A percentile compares a stretch with the other conserved stretches of the same genome.
Conservation (phyloP, 2,888 invertebrate species). For the Harmothoe impar region DNA sequence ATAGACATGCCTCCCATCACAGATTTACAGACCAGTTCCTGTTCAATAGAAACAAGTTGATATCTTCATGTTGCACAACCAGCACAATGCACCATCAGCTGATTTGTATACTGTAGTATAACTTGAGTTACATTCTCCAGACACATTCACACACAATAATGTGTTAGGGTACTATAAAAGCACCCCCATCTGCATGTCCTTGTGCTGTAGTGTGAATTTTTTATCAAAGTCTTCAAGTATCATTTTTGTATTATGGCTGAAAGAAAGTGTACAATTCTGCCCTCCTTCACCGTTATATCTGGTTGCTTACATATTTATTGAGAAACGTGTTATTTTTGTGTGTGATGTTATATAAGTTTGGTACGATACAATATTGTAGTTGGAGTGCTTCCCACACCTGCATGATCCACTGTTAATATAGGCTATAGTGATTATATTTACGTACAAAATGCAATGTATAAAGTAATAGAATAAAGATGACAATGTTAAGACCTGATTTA, state of each 20-base stretch:
- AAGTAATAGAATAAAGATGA: slow-evolving; percentile 55
- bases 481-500: slow-evolving; percentile 42
- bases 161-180: not conserved
- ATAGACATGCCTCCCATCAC: not conserved
- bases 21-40: too few species aligned
- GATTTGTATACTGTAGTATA: not conserved
- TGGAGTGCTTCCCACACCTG: not conserved
- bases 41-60: not conserved
- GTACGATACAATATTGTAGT: slow-evolving; percentile 10
- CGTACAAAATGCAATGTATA: slow-evolving; percentile 41
- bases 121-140: not conserved
- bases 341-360: slow-evolving; percentile 54
- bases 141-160: not conserved
- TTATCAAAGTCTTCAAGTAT: not conserved
- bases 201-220: not conserved
- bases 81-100: slow-evolving; percentile 20
- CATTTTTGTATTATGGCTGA: slow-evolving; percentile 7
- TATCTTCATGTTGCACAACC: not conserved
- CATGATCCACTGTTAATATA: slow-evolving; percentile 47
- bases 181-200: not conserved
- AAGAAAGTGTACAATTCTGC: slow-evolving; percentile 33
- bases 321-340: slow-evolving; percentile 53
- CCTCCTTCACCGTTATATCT: slow-evolving; percentile 20
- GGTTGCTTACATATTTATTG: slow-evolving; percentile 57
- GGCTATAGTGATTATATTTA: slow-evolving; percentile 43